Evolutionary conservation across 2,113 vertebrate genomes (phyloP), one percentile per base, ranked within the genome.

Genomic region (Chinchilla lanigera): DNA sequence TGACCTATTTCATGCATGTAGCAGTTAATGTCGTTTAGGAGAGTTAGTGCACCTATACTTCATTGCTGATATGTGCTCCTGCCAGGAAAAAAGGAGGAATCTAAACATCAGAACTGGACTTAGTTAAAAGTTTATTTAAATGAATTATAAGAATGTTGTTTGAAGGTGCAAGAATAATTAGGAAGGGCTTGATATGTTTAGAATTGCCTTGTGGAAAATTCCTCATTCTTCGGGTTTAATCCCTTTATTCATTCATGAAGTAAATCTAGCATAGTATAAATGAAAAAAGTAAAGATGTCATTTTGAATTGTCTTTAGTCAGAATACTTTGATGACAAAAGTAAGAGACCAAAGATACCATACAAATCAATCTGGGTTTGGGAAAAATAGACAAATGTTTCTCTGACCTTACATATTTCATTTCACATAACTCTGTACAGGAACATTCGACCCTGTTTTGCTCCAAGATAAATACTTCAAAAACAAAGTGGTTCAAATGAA

Each of bases 381-480:
- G 35, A 94, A 93, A 6, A 87, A 63, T 1, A 93, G 50, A 65
- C 33, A 67, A 16, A 65, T 58, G 1, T 67, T 94, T 94, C 61
- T 19, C 19, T 44, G 77, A 28, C 26, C 8, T 91, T 35, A 61
- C 28, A 41, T 52, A 52, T 75, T 89, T 89, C 50, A 44, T 56
- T 88, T 93, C 44, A 60, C 24, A 19, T 82, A 91, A 94, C 47
- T 96, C 60, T 60, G n/a, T 58, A 54, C 33, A 93, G 91, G 56
- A 92, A 84, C 35, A 84, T 71, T 69, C 1, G 93, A 89, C 10
- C 10, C 20, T 91, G 83, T 85, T 50, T 58, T 77, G 28, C 75
- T 93, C 75, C 41, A 97, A 90, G 93, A 33, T 84, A 95, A 94
- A 97, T 33, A 94, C 26, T 95, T 93, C 83, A 90, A 94, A 88